Evolutionary conservation across 2,113 vertebrate species (phyloP).

Genomic region (Calidris pygmaea): DNA sequence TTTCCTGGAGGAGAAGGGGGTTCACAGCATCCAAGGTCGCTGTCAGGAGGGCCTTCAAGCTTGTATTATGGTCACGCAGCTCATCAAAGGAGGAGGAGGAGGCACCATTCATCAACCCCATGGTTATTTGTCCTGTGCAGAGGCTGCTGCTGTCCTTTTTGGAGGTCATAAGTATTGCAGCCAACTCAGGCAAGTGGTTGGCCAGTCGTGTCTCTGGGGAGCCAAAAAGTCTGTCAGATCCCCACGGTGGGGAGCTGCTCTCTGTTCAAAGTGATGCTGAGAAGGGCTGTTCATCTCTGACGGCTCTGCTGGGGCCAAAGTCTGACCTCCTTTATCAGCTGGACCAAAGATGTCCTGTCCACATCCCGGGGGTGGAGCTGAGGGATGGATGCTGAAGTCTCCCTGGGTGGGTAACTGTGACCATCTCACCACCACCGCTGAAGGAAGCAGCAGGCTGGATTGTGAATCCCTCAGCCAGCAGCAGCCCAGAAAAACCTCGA

Average conservation of each 20-base stretch:
- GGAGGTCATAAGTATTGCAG: background rate
- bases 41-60: background rate
- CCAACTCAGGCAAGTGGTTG: background rate
- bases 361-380: background rate
- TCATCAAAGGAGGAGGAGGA: background rate
- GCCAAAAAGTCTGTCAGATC: background rate
- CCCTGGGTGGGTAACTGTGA: background rate
- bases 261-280: background rate
- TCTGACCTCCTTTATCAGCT: rapidly evolving
- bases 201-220: background rate
- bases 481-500: background rate
- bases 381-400: background rate
- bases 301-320: background rate
- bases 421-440: background rate
- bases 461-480: background rate
- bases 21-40: background rate
- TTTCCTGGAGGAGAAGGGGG: background rate
- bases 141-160: background rate
- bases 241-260: background rate
- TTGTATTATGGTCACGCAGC: background rate
- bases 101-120: background rate
- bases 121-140: background rate
- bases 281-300: background rate
- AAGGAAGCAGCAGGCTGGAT: background rate
- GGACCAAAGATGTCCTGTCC: background rate